These are phyloP conservation scores for Mus spicilegus DNA, from an alignment of 2,113 vertebrate species.

Conservation along the genomic window DNA sequence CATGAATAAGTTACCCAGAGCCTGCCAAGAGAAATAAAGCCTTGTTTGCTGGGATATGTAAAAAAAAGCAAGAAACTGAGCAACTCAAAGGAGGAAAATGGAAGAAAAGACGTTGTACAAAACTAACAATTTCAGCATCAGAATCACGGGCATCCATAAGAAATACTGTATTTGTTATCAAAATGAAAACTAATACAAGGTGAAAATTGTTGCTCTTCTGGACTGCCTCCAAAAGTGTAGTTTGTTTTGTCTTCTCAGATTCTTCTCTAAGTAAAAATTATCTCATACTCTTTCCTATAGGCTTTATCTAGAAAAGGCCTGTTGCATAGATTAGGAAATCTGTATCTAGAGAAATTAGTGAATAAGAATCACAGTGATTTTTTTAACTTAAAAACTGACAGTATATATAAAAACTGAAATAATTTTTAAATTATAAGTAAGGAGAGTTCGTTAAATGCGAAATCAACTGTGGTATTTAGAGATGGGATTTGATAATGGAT, in stretches of 20 bases:
- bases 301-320: neutral
- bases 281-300: slow-evolving; percentile 51
- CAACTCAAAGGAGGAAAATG: neutral
- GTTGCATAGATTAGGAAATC: neutral
- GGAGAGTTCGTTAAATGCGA: neutral
- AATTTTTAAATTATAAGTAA: slow-evolving; percentile 41
- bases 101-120: neutral
- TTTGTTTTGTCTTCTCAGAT: slow-evolving; percentile 74
- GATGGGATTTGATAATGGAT: slow-evolving; percentile 46
- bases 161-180: slow-evolving; percentile 53
- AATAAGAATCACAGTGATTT: neutral
- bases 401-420: slow-evolving; percentile 60
- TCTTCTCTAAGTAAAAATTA: slow-evolving; percentile 74
- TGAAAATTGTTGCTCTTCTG: slow-evolving; percentile 42
- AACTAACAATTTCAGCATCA: slow-evolving; percentile 57
- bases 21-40: slow-evolving; percentile 44
- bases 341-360: neutral
- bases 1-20: slow-evolving; percentile 7
- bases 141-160: slow-evolving; percentile 36
- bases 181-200: slow-evolving; percentile 66
- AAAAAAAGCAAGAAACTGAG: slow-evolving; percentile 51
- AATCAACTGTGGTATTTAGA: slow-evolving; percentile 30
- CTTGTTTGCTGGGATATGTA: slow-evolving; percentile 45
- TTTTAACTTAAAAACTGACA: slow-evolving; percentile 63
- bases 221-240: slow-evolving; percentile 62